These are phyloP conservation scores for Paragorgia papillata DNA, from an alignment of 92 coral and sea anemone genomes.

Conservation along the genomic window DNA sequence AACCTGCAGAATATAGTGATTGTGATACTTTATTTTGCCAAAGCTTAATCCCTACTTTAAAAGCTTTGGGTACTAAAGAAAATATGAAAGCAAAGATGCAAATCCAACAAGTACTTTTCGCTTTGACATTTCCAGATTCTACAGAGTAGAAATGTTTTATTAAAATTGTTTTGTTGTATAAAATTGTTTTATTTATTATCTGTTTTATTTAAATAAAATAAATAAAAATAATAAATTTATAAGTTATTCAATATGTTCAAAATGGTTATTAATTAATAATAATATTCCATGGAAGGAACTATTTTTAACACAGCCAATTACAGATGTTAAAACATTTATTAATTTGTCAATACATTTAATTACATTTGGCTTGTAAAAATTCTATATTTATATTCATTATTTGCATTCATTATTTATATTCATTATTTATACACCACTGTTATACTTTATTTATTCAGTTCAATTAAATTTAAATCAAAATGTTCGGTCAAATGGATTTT, in stretches of 20 bases:
- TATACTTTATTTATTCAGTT: no score
- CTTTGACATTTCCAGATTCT: conserved; percentile 4
- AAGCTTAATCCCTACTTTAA: neutral
- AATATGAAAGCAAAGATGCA: conserved; percentile 4
- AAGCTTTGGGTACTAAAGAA: conserved; percentile 4
- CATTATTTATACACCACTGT: no score
- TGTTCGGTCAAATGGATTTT: neutral
- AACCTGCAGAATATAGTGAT: neutral
- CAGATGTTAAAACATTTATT: neutral
- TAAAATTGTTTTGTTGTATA: neutral
- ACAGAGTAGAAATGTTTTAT: no score
- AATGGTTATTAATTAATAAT: neutral
- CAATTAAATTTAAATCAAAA: no score
- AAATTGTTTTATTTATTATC: neutral
- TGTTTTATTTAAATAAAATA: neutral
- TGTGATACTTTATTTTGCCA: no score
- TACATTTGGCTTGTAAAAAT: no score
- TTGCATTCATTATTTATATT: no score
- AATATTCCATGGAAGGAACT: neutral
- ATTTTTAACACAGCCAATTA: neutral
- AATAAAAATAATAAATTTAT: neutral
- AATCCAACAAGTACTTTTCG: conserved; percentile 6
- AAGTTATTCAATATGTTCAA: neutral
- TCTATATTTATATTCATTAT: no score
- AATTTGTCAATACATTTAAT: neutral